phyloP scores from a whole-genome alignment of 1,140 invertebrate genomes.

The Micrasema minimum region DNA sequence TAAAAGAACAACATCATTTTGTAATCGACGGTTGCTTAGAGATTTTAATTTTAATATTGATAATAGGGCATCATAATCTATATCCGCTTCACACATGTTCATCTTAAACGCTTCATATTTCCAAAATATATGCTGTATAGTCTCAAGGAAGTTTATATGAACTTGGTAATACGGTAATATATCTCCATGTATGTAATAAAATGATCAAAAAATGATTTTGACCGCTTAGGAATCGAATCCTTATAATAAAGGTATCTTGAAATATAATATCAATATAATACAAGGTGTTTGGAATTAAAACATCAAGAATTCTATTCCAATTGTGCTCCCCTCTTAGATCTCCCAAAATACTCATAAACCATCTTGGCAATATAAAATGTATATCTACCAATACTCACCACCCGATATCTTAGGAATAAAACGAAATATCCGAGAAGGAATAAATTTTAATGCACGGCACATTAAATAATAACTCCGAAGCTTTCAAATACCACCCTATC shows the following conservation, averaged over 20 bases:
- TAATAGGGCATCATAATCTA: too few species aligned
- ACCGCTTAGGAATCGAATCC: not conserved
- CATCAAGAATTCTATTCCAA: not conserved
- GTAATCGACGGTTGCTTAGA: too few species aligned
- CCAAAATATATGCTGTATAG: too few species aligned
- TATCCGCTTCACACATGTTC: too few species aligned
- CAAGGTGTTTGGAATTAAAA: not conserved
- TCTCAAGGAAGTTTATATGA: too few species aligned
- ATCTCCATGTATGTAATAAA: not conserved
- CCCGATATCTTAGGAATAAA: constrained; percentile 45
- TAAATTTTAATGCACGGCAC: constrained; percentile 54
- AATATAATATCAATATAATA: not conserved
- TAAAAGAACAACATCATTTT: too few species aligned
- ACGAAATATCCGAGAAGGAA: constrained; percentile 49
- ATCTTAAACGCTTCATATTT: too few species aligned
- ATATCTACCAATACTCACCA: constrained; percentile 18
- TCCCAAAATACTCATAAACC: not conserved
- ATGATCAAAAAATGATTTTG: not conserved
- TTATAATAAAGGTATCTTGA: too few species aligned
- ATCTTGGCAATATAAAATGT: constrained; percentile 1
- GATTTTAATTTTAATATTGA: too few species aligned
- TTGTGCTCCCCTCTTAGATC: not conserved
- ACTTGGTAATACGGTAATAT: not conserved
- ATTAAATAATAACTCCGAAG: constrained; percentile 53
- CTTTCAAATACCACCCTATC: constrained; percentile 41